Evolutionary conservation across 2,888 invertebrate genomes (phyloP), one percentile per base, ranked within the genome.

Genomic region (Drosophila limbata): DNA sequence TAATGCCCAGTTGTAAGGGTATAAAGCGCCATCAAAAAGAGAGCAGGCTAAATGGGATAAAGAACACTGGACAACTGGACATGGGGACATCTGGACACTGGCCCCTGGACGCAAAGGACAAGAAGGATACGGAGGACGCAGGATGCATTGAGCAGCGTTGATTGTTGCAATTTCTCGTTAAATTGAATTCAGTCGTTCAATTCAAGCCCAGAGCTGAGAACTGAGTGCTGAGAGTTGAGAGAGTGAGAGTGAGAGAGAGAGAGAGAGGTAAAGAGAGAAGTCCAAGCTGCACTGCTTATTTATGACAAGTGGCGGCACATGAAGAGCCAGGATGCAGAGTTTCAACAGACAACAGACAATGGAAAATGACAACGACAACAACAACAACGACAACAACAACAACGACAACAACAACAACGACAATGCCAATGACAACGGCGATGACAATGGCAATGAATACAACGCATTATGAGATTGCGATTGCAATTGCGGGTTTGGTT

Each of bases 151-250:
- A 69, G 73, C 64, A 78, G 75, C 83, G 86, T 80, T 84, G 88
- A 84, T 84, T 84, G 83, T 88, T 85, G 88, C 83, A 84, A 84
- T 88, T 84, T 88, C 86, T 88, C 83, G 83, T 88, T 88, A 88
- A 84, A 84, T 84, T 84, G 88, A 84, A 84, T 84, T 84, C 88
- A 83, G 83, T 80, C 81, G 67, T 77, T 87, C 85, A 77, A 73
- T 79, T 71, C 66, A 50, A 80, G 66, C 71, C 48, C 61, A 25
- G 45, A 35, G 69, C 44, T 28, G n/a, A 15, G 19, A 17, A 39
- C 37, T 35, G 37, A 57, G 52, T 37, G 57, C 31, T 50, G 68
- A 61, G 44, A 33, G 39, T 28, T 48, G 35, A n/a, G 33, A 47
- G 11, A 25, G n/a, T 5, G 19, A 48, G 31, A 40, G 39, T 17